Evolutionary conservation across 2,113 vertebrate genomes (phyloP).

Genomic region (Lasiurus cinereus): DNA sequence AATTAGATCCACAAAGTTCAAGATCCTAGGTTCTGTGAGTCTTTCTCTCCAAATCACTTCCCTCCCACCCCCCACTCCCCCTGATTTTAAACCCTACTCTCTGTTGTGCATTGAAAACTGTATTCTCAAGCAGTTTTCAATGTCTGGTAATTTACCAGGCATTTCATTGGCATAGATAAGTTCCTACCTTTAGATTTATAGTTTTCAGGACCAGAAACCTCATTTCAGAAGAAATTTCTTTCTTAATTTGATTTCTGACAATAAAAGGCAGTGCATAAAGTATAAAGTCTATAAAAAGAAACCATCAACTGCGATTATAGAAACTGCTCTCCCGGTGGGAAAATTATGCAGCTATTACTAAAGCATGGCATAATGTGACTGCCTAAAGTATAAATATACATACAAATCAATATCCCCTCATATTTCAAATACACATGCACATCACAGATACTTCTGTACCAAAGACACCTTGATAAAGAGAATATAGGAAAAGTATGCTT

Average conservation of each 20-base stretch:
- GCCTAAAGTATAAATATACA: constrained; percentile 77
- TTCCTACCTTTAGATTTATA: constrained; percentile 75
- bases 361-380: constrained; percentile 74
- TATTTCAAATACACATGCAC: constrained; percentile 65
- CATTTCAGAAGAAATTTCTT: constrained; percentile 73
- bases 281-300: constrained; percentile 81
- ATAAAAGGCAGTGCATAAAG: constrained; percentile 77
- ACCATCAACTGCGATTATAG: constrained; percentile 75
- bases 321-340: constrained; percentile 72
- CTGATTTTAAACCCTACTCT: constrained; percentile 16
- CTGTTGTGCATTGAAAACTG: constrained; percentile 36
- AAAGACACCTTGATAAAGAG: constrained; percentile 61
- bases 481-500: neutral
- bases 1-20: constrained; percentile 38
- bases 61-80: no score
- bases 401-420: constrained; percentile 67
- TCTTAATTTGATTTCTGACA: constrained; percentile 81
- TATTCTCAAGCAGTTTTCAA: constrained; percentile 59
- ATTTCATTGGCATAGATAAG: constrained; percentile 51
- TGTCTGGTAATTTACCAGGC: constrained; percentile 64
- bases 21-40: neutral
- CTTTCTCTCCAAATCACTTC: neutral
- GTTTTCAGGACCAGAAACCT: constrained; percentile 65
- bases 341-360: constrained; percentile 77
- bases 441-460: constrained; percentile 51